Conservation (phyloP, 1,140 invertebrate species). For the Battus philenor region DNA sequence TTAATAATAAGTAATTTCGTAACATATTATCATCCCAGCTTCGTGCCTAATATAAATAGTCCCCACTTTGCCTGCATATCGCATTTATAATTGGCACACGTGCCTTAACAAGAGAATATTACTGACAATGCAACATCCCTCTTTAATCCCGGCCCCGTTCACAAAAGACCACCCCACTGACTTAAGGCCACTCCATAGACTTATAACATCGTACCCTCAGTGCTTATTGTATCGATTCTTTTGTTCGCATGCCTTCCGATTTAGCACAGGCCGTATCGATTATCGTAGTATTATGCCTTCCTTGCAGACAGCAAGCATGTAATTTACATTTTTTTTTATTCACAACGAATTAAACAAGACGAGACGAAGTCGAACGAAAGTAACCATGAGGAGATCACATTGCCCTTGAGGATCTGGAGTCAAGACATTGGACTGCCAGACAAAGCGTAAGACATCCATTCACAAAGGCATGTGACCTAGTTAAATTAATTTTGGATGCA, state of each 20-base stretch:
- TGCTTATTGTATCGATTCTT: conserved; percentile 9
- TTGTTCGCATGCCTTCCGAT: conserved; percentile 3
- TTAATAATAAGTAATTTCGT: too few species aligned
- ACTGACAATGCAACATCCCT: conserved; percentile 9
- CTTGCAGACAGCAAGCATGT: too few species aligned
- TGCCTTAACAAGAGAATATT: background rate
- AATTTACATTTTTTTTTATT: too few species aligned
- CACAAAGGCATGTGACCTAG: too few species aligned
- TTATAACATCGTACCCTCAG: conserved; percentile 2
- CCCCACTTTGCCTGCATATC: too few species aligned
- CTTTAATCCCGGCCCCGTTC: background rate
- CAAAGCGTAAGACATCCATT: too few species aligned
- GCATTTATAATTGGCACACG: conserved; percentile 6
- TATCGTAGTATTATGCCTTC: background rate
- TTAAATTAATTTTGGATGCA: too few species aligned
- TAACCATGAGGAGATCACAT: too few species aligned
- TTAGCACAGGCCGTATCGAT: conserved; percentile 7
- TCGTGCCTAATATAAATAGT: background rate
- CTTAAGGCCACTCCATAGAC: background rate
- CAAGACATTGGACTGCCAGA: too few species aligned
- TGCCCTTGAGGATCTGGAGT: too few species aligned
- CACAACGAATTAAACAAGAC: too few species aligned
- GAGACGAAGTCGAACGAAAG: too few species aligned
- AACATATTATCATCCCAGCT: background rate
- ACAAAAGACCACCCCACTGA: conserved; percentile 7